A percentile compares a stretch with the other conserved stretches of the same genome.
phyloP scores from a whole-genome alignment of 2,113 vertebrate species.

The Hippolais icterina region DNA sequence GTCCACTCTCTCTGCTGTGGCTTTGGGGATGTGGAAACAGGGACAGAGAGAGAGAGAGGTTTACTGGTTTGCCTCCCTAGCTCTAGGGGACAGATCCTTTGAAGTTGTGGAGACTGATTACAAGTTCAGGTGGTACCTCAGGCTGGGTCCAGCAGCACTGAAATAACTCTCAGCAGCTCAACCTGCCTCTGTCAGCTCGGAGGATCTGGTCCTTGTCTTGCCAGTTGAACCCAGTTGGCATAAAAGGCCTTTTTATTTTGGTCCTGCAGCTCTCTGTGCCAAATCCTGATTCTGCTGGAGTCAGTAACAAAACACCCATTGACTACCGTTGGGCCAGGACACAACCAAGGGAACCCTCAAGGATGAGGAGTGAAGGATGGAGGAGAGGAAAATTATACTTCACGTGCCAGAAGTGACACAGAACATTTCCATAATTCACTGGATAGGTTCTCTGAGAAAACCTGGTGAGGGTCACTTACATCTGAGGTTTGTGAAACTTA shows the following conservation, averaged over 20 bases:
- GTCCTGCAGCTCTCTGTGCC: not conserved
- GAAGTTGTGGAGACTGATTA: not conserved
- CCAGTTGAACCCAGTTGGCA: constrained; percentile 30
- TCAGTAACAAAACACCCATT: constrained; percentile 13
- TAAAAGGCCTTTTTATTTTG: constrained; percentile 48
- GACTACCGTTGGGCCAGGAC: not conserved
- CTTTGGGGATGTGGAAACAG: not conserved
- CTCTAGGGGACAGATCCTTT: not conserved
- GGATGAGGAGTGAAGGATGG: constrained; percentile 3
- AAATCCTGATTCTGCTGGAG: constrained; percentile 17
- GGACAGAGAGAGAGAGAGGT: not conserved
- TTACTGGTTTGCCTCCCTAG: not conserved
- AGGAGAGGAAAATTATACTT: not conserved
- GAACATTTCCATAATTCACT: not conserved
- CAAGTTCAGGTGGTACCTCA: not conserved
- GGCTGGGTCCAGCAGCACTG: not conserved
- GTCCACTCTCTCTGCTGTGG: not conserved
- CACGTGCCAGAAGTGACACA: not conserved
- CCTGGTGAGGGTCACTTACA: not conserved
- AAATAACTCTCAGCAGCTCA: not conserved
- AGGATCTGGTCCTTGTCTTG: not conserved
- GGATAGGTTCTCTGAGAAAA: not conserved
- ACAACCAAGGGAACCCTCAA: not conserved
- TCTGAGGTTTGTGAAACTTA: not conserved
- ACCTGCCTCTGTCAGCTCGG: not conserved